A percentile compares a stretch with the other conserved stretches of the same genome.
Conservation (phyloP, 2,888 invertebrate species). For the Acutogordius australiensis region DNA sequence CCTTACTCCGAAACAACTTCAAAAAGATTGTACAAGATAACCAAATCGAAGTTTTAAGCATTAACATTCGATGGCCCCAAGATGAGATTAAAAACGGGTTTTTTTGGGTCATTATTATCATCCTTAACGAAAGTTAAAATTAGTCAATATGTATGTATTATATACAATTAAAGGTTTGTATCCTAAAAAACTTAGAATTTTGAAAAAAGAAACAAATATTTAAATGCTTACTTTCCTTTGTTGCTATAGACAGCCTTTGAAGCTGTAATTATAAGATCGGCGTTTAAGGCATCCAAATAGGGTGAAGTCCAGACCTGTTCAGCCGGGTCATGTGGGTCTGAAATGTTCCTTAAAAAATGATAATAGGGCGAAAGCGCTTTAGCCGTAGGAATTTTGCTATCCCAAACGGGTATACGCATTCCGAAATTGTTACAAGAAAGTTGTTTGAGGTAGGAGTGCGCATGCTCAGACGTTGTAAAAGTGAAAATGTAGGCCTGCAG, state of each 20-base stretch:
- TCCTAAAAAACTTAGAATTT: no score
- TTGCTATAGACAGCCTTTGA: not conserved
- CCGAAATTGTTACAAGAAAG: conserved; percentile 2
- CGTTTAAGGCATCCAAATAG: not conserved
- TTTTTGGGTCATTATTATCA: no score
- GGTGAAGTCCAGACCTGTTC: conserved; percentile 5
- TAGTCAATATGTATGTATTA: no score
- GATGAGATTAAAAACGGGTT: no score
- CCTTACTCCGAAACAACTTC: no score
- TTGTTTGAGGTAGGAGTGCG: not conserved
- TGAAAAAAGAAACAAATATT: no score
- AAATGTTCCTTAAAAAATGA: not conserved
- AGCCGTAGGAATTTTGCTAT: not conserved
- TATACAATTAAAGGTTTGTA: no score
- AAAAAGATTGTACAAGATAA: no score
- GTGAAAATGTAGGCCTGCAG: not conserved
- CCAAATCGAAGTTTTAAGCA: no score
- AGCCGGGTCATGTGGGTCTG: not conserved
- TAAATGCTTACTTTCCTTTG: conserved; percentile 2
- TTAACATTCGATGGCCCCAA: no score
- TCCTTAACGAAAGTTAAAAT: no score
- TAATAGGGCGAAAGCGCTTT: not conserved
- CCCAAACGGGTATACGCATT: not conserved
- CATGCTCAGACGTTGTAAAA: not conserved
- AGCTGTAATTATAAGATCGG: conserved; percentile 4